Evolutionary conservation across 2,797 vertebrate species (phyloP).

Genomic region (Coilia nasus): DNA sequence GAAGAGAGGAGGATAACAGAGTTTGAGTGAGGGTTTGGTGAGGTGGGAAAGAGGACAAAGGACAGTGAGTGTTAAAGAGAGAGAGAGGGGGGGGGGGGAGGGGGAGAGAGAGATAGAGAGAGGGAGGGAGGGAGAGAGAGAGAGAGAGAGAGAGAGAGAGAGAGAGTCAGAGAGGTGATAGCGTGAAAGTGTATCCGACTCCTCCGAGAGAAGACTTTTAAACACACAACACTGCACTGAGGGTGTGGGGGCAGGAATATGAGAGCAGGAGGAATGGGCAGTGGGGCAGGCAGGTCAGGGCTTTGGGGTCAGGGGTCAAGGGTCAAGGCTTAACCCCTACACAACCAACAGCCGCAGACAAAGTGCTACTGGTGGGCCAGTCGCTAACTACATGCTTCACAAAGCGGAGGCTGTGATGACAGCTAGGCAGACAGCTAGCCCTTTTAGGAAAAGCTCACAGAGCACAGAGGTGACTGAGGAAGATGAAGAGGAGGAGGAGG

Average conservation of each 20-base stretch:
- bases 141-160: background rate
- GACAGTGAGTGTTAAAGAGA: slow-evolving; percentile 37
- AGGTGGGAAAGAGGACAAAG: background rate
- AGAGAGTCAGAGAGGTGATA: background rate
- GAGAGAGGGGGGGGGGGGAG: background rate
- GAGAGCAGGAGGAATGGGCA: background rate
- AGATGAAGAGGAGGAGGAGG: background rate
- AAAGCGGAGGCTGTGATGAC: background rate
- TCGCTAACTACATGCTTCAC: background rate
- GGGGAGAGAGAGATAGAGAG: slow-evolving; percentile 14
- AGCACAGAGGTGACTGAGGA: slow-evolving; percentile 10
- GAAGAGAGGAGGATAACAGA: slow-evolving; percentile 26
- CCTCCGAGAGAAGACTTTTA: background rate
- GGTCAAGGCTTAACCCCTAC: background rate
- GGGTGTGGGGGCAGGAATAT: background rate
- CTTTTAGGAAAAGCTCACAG: background rate
- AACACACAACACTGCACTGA: background rate
- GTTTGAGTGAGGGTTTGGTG: background rate
- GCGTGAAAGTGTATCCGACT: background rate
- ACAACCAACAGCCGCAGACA: background rate
- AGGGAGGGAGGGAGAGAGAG: slow-evolving; percentile 30
- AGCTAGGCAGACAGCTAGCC: background rate
- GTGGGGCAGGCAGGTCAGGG: background rate
- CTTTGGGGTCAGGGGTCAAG: background rate
- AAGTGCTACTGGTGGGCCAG: background rate